phyloP scores from a whole-genome alignment of 2,797 vertebrate genomes.

The Crocodylus rhombifer region DNA sequence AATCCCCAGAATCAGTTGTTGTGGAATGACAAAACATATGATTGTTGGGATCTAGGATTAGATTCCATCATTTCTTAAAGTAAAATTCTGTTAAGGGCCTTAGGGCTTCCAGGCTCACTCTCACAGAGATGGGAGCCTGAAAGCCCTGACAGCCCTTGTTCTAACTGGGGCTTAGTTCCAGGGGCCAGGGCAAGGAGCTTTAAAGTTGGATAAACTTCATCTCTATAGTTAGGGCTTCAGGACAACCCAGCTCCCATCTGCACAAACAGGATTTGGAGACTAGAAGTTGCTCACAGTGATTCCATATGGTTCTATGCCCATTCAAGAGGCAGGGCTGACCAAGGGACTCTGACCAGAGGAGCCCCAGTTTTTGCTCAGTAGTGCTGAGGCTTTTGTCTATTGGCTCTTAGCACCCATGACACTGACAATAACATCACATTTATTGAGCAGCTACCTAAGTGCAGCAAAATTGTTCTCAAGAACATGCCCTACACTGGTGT shows the following conservation, averaged over 20 bases:
- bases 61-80: too few species aligned
- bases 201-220: too few species aligned
- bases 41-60: too few species aligned
- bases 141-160: neutral
- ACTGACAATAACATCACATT: neutral
- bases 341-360: fast-evolving
- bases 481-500: conserved; percentile 12
- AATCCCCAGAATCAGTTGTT: too few species aligned
- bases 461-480: conserved; percentile 34
- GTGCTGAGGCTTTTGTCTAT: neutral
- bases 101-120: neutral
- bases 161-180: neutral
- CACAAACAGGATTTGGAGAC: too few species aligned
- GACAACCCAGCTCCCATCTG: too few species aligned
- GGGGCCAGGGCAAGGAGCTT: neutral
- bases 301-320: neutral
- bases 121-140: neutral
- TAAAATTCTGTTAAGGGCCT: too few species aligned
- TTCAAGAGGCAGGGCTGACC: fast-evolving
- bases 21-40: too few species aligned
- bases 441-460: conserved; percentile 37
- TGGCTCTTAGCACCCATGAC: neutral
- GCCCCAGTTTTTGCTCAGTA: conserved; percentile 15
- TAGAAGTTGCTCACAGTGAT: too few species aligned
- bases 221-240: too few species aligned